Percentiles rank a stretch among this genome's conserved stretches.
Evolutionary conservation across 1,140 invertebrate genomes (phyloP).

Genomic region (Penaeus indicus): DNA sequence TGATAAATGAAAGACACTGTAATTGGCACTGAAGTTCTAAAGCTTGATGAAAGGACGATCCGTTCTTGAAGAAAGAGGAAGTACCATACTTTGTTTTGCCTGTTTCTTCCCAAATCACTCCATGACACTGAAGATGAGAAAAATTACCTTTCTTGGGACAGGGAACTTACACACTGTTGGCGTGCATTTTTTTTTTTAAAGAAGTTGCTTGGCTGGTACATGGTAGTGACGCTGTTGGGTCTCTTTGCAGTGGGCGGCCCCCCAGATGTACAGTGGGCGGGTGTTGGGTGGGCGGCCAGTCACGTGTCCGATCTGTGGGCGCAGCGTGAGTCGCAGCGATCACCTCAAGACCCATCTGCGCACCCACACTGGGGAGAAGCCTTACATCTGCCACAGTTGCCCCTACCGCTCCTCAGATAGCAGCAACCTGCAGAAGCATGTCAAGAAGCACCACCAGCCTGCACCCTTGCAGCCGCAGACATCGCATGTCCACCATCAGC

Average conservation of each 20-base stretch:
- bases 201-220: not conserved
- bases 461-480: too few relatives aligned
- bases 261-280: constrained; percentile 52
- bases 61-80: too few relatives aligned
- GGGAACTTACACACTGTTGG: constrained; percentile 7
- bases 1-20: too few relatives aligned
- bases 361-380: constrained; percentile 71
- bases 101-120: too few relatives aligned
- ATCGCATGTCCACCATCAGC: too few relatives aligned
- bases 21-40: too few relatives aligned
- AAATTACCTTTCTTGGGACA: too few relatives aligned
- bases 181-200: not conserved
- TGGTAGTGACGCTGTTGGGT: constrained; percentile 49
- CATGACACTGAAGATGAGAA: too few relatives aligned
- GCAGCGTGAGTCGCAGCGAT: constrained; percentile 60
- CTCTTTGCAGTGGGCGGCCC: constrained; percentile 54
- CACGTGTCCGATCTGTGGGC: constrained; percentile 57
- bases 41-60: too few relatives aligned
- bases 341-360: constrained; percentile 69
- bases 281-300: constrained; percentile 51
- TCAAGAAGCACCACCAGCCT: constrained; percentile 55
- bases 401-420: constrained; percentile 63
- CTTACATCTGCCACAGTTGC: constrained; percentile 69
- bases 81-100: too few relatives aligned
- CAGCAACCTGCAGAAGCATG: constrained; percentile 60